These are phyloP conservation scores for Prionace glauca DNA, from an alignment of 2,797 vertebrate genomes.

Conservation along the genomic window DNA sequence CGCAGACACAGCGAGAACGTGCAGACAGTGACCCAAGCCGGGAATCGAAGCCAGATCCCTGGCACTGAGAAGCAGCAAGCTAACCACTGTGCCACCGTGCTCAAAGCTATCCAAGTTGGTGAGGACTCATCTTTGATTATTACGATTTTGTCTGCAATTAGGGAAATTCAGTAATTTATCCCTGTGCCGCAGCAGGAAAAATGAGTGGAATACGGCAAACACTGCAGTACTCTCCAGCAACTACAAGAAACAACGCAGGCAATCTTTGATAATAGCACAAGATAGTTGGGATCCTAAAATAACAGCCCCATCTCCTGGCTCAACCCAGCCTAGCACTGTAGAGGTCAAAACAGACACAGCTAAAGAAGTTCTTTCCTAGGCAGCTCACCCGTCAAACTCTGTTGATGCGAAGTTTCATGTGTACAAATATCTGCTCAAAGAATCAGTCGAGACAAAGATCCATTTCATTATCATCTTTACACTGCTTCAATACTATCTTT, in stretches of 20 bases:
- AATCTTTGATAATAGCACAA: background rate
- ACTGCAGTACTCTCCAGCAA: background rate
- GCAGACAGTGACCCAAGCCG: no score
- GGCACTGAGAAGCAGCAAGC: no score
- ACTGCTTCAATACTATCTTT: background rate
- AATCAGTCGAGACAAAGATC: no score
- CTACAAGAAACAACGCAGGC: background rate
- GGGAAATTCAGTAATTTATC: background rate
- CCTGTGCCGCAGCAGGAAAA: background rate
- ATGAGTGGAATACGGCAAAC: background rate
- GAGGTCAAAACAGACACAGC: background rate
- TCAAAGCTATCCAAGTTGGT: no score
- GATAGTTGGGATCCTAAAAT: background rate
- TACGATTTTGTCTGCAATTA: no score
- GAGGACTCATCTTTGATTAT: no score
- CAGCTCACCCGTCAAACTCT: background rate
- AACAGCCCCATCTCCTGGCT: background rate
- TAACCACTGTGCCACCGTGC: no score
- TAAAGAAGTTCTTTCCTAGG: background rate
- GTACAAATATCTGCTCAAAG: background rate
- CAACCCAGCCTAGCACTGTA: background rate
- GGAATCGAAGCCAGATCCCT: no score
- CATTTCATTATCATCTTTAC: background rate
- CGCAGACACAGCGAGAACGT: no score
- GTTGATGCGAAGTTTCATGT: background rate